Percentiles rank a stretch among this genome's conserved stretches.
These are phyloP conservation scores for Catostylus mosaicus DNA, from an alignment of 30 jellyfish, hydroid and myxozoan genomes.

Conservation along the genomic window DNA sequence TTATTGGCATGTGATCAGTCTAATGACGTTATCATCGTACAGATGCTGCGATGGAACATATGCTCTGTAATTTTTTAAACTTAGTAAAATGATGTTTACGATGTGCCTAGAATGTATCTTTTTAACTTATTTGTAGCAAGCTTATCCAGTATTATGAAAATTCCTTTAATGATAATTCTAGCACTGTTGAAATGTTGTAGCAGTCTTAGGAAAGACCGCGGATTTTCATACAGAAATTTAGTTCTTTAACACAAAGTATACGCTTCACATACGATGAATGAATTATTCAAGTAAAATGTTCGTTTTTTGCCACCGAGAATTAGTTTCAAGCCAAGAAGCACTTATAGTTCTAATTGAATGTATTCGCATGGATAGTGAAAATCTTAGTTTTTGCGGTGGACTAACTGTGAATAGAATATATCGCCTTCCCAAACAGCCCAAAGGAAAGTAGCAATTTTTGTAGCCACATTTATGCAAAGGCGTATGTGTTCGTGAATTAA, in stretches of 20 bases:
- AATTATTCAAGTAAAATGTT: slow-evolving; percentile 2
- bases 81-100: too few relatives aligned
- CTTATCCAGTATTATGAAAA: not conserved
- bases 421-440: slow-evolving; percentile 17
- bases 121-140: not conserved
- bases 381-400: slow-evolving; percentile 25
- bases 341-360: slow-evolving; percentile 34
- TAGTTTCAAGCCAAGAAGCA: slow-evolving; percentile 51
- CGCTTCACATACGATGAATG: slow-evolving; percentile 1
- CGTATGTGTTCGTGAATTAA: not conserved
- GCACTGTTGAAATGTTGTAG: not conserved
- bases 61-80: too few relatives aligned
- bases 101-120: not conserved
- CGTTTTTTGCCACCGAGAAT: slow-evolving; percentile 31
- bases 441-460: slow-evolving; percentile 2
- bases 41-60: too few relatives aligned
- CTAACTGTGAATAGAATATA: slow-evolving; percentile 28
- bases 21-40: too few relatives aligned
- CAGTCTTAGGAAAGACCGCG: slow-evolving; percentile 10
- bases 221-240: not conserved
- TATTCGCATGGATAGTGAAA: slow-evolving; percentile 5
- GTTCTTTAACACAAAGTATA: not conserved
- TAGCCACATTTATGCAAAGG: slow-evolving; percentile 10
- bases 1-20: too few relatives aligned
- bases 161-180: not conserved